These are phyloP conservation scores for Siniperca chuatsi DNA, from an alignment of 2,113 vertebrate species.

Conservation along the genomic window DNA sequence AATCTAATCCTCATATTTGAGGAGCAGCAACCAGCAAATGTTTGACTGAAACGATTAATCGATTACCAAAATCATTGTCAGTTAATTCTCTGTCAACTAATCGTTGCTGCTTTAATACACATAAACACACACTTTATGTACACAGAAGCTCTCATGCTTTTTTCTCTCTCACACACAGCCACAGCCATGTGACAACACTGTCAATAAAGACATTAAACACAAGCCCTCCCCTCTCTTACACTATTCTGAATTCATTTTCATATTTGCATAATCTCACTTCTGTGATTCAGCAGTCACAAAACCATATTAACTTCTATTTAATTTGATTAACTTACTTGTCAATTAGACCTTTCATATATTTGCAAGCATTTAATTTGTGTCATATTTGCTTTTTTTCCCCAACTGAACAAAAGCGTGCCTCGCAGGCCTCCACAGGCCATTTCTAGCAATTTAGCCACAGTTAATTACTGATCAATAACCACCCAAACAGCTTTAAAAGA, in stretches of 20 bases:
- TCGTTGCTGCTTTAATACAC: not conserved
- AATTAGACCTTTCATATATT: slow-evolving; percentile 13
- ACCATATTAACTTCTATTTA: not conserved
- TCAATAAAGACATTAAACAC: slow-evolving; percentile 18
- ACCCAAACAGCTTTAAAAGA: slow-evolving; percentile 45
- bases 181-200: not conserved
- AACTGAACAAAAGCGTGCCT: slow-evolving; percentile 11
- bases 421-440: slow-evolving; percentile 32
- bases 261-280: slow-evolving; percentile 43
- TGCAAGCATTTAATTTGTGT: slow-evolving; percentile 34
- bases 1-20: not conserved
- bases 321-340: slow-evolving; percentile 13
- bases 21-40: not conserved
- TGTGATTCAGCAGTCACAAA: not conserved
- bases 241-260: slow-evolving; percentile 18
- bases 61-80: not conserved
- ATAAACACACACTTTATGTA: not conserved
- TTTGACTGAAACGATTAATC: not conserved
- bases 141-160: not conserved
- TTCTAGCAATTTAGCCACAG: slow-evolving; percentile 44
- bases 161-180: not conserved
- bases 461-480: slow-evolving; percentile 70
- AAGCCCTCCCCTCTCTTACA: not conserved
- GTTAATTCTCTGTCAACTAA: not conserved
- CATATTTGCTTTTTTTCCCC: slow-evolving; percentile 1